phyloP scores from a whole-genome alignment of 2,113 vertebrate genomes.

The Channa maculata region DNA sequence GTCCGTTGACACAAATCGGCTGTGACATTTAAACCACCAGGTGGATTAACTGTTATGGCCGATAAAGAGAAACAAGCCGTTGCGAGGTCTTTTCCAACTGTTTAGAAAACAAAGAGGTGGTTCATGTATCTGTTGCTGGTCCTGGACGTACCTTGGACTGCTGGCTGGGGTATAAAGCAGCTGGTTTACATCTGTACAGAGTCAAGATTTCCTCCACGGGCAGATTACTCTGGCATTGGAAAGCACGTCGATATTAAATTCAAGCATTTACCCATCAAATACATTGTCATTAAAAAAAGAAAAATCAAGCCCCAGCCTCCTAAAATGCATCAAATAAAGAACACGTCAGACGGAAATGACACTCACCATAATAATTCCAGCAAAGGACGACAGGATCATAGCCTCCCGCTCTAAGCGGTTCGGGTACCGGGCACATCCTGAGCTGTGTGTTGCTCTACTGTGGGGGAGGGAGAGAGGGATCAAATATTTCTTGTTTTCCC shows the following conservation, averaged over 20 bases:
- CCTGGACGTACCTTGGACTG: constrained; percentile 70
- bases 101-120: background rate
- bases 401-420: constrained; percentile 85
- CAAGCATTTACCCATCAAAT: background rate
- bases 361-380: constrained; percentile 88
- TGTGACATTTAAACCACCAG: background rate
- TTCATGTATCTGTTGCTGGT: background rate
- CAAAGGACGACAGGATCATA: constrained; percentile 91
- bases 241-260: background rate
- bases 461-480: background rate
- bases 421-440: constrained; percentile 68
- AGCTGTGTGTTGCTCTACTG: constrained; percentile 45
- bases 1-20: too few relatives aligned
- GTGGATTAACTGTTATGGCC: background rate
- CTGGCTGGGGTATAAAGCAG: constrained; percentile 55
- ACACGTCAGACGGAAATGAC: too few relatives aligned
- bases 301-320: too few relatives aligned
- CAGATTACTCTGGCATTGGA: constrained; percentile 83
- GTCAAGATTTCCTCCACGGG: constrained; percentile 87
- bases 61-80: too few relatives aligned
- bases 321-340: background rate
- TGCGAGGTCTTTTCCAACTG: too few relatives aligned
- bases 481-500: too few relatives aligned
- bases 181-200: constrained; percentile 84
- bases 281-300: too few relatives aligned